Base-by-base conservation (phyloP, 2,797 vertebrate species). In the Tachyglossus aculeatus region DNA sequence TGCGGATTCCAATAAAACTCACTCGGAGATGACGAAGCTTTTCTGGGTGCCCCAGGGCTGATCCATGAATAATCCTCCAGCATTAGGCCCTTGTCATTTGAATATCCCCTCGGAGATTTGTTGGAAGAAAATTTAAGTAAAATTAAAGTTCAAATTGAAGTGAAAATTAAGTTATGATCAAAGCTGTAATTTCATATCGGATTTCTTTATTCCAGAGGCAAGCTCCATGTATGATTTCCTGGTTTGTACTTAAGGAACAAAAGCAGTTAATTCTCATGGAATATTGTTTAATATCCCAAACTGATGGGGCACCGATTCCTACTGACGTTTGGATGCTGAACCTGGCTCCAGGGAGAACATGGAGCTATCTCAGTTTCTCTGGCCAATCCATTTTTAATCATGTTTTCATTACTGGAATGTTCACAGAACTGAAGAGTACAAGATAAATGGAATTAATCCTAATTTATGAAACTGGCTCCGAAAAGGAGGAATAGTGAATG, bases 1-100 rank as follows among this genome's bases (percentile, higher is more conserved):
- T 84, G 64, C 63, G 7, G 65, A 86, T 88, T 86, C 78, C 79
- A 89, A 85, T 86, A 88, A 89, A 88, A 85, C 50, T 78, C 64
- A 58, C 55, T 82, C 48, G 36, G 77, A 82, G 71, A 53, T 41
- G 73, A 80, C 57, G 77, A 84, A 83, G 59, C 39, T 73, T 83
- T 82, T 69, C 59, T 81, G n/a, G 52, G 70, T 78, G 83, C 76
- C 83, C 67, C 43, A 58, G 82, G 73, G 78, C 13, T 78, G 80
- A 80, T 59, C 56, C 43, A 77, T 41, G 51, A 79, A 75, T 32
- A 73, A 67, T 57, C 78, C 78, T 66, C 47, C 75, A 65, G 64
- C 9, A 80, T 86, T 81, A 71, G 55, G 32, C 68, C 68, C 5
- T 2, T 24, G 52, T 15, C 47, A 41, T 38, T 51, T 68, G 54